Conservation (phyloP, 37 sponge, comb jelly and placozoan genomes). For the Haliclona indistincta region DNA sequence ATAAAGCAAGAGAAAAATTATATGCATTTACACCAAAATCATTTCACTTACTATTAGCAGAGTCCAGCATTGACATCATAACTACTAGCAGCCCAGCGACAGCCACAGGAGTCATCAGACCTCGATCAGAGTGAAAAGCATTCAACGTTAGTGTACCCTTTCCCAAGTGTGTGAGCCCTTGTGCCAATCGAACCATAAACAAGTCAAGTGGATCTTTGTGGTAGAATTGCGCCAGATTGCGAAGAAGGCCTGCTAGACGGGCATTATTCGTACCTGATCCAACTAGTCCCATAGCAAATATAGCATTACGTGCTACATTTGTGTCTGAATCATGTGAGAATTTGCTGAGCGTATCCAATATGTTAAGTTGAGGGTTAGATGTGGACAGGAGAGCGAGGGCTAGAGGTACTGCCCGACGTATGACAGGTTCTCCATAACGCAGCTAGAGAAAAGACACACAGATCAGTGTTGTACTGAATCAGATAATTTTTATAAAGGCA, state of each 20-base stretch:
- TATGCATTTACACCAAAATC: no score
- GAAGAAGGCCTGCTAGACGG: slow-evolving; percentile 85
- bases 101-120: slow-evolving; percentile 84
- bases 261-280: slow-evolving; percentile 99
- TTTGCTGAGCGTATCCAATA: slow-evolving; percentile 94
- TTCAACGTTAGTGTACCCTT: slow-evolving; percentile 97
- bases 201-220: slow-evolving; percentile 91
- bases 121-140: slow-evolving; percentile 92
- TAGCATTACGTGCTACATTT: slow-evolving; percentile 91
- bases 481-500: no score
- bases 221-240: slow-evolving; percentile 96
- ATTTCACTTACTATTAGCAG: slow-evolving; percentile 69
- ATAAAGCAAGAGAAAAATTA: background rate
- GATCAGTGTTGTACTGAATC: no score
- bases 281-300: slow-evolving; percentile 94
- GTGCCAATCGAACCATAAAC: slow-evolving; percentile 95
- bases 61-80: slow-evolving; percentile 77
- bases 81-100: slow-evolving; percentile 84
- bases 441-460: no score
- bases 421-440: slow-evolving; percentile 91
- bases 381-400: slow-evolving; percentile 92
- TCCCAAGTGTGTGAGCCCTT: slow-evolving; percentile 94
- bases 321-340: slow-evolving; percentile 97
- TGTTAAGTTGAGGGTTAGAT: slow-evolving; percentile 88
- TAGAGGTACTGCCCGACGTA: slow-evolving; percentile 91